These are phyloP conservation scores for Rhea pennata DNA, from an alignment of 2,113 vertebrate species.

Conservation along the genomic window DNA sequence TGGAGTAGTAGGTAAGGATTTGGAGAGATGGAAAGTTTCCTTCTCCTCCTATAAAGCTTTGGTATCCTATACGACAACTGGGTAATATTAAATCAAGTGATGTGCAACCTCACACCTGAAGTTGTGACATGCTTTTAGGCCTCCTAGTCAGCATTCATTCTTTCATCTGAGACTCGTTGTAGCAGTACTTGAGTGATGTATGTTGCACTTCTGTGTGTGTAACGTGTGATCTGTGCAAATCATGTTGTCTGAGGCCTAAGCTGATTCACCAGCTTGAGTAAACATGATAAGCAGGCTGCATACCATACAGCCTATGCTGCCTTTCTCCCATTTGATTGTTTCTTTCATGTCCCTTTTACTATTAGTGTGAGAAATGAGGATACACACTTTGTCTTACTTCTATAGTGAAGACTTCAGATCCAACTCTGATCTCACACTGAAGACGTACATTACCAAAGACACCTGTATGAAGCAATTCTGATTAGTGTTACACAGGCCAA, in stretches of 20 bases:
- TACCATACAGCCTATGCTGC: neutral
- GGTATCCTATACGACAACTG: neutral
- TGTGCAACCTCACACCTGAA: neutral
- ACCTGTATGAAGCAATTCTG: neutral
- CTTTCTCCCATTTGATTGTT: neutral
- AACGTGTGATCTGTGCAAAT: neutral
- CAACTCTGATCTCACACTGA: slow-evolving; percentile 75
- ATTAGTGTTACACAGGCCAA: neutral
- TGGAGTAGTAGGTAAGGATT: slow-evolving; percentile 85
- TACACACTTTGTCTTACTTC: slow-evolving; percentile 49
- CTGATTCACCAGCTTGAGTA: neutral
- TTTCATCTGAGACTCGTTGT: neutral
- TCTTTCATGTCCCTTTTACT: neutral
- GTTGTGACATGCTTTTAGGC: neutral
- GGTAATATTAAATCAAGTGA: neutral
- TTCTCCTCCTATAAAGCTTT: neutral
- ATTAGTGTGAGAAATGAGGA: slow-evolving; percentile 67
- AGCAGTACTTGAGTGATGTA: neutral
- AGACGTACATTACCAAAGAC: neutral
- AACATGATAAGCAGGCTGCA: neutral
- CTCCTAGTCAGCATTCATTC: neutral
- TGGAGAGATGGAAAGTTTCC: neutral
- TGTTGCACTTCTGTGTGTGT: neutral
- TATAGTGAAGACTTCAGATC: slow-evolving; percentile 73
- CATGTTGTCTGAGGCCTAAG: neutral